These are phyloP conservation scores for Orchesella cincta DNA, from an alignment of 1,140 invertebrate species.

Conservation along the genomic window DNA sequence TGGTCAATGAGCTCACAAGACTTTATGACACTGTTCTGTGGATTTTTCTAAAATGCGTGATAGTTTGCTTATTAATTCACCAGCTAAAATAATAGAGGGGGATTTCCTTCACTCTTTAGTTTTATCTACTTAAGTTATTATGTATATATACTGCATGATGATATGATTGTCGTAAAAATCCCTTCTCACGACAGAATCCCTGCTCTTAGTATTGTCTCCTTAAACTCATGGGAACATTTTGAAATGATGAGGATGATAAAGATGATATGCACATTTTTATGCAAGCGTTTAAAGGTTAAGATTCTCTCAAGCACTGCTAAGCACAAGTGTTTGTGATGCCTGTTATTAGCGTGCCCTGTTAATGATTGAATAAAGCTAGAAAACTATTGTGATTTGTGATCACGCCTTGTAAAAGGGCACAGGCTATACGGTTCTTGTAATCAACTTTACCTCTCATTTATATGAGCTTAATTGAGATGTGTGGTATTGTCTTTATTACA, in stretches of 20 bases:
- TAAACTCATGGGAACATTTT: slow-evolving; percentile 6
- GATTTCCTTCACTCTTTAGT: neutral
- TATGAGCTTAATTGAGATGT: slow-evolving; percentile 12
- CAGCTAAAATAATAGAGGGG: neutral
- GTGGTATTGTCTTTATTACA: slow-evolving; percentile 8
- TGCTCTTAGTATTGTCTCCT: neutral
- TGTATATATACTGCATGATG: neutral
- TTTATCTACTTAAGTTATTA: neutral
- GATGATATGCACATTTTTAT: neutral
- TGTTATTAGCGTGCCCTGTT: neutral
- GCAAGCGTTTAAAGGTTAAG: neutral
- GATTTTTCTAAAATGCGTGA: neutral
- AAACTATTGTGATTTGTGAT: neutral
- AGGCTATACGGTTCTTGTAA: neutral
- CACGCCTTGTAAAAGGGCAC: neutral
- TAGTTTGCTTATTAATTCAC: slow-evolving; percentile 7
- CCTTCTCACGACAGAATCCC: neutral
- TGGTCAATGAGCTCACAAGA: slow-evolving; percentile 13
- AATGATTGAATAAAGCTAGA: neutral
- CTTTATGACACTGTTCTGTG: neutral
- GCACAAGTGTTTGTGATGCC: neutral
- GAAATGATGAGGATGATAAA: neutral
- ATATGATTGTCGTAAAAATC: neutral
- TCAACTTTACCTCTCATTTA: neutral
- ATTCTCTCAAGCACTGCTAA: neutral